Percentiles rank a stretch among this genome's conserved stretches.
These are phyloP conservation scores for Cyanoramphus novaezelandiae DNA, from an alignment of 2,113 vertebrate genomes.

Conservation along the genomic window DNA sequence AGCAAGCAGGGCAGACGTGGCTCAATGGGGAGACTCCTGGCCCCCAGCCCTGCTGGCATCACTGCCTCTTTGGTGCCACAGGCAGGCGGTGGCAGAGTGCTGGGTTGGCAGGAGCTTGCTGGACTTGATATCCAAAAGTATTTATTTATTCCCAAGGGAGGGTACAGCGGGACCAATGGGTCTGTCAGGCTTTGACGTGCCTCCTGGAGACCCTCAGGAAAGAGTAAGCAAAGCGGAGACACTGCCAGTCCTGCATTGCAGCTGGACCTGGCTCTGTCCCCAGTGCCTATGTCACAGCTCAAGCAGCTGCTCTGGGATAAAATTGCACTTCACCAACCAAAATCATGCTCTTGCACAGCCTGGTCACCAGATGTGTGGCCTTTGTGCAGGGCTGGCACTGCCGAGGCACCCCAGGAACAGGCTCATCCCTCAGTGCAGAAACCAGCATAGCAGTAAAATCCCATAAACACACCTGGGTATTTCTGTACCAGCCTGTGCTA, in stretches of 20 bases:
- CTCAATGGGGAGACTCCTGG: rapidly evolving
- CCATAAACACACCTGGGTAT: background rate
- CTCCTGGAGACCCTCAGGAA: background rate
- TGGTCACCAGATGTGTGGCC: background rate
- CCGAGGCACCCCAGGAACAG: background rate
- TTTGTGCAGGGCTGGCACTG: background rate
- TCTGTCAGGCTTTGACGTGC: background rate
- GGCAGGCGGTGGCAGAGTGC: background rate
- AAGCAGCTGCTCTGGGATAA: background rate
- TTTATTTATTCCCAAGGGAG: background rate
- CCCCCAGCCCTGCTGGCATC: background rate
- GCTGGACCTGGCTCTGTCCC: background rate
- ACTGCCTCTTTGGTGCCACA: background rate
- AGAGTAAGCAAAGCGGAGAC: background rate
- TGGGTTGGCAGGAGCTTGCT: background rate
- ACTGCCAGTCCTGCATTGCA: background rate
- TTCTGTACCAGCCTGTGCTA: background rate
- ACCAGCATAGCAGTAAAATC: rapidly evolving
- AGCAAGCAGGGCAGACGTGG: background rate
- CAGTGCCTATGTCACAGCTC: background rate
- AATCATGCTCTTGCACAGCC: rapidly evolving
- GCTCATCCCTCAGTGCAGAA: background rate
- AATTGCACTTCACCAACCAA: background rate
- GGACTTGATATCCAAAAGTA: background rate
- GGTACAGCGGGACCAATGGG: background rate